Percentiles rank a stretch among this genome's conserved stretches.
Conservation (phyloP, 2,113 vertebrate species). For the Poecilia latipinna region DNA sequence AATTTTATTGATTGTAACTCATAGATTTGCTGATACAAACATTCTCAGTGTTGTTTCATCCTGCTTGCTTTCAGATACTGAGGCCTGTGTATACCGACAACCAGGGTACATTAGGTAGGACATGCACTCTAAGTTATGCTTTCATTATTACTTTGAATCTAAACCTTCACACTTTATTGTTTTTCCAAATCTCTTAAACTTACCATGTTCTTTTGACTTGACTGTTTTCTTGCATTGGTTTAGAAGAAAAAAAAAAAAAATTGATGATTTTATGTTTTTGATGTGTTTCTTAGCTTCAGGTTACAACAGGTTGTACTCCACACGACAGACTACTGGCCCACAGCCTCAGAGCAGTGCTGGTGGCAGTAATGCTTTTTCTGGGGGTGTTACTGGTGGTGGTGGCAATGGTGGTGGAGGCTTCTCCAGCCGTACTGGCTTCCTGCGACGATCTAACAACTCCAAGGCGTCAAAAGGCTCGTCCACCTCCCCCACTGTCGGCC, state of each 20-base stretch:
- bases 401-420: conserved; percentile 42
- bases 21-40: conserved; percentile 1
- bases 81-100: conserved; percentile 89
- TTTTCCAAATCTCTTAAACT: background rate
- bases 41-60: conserved; percentile 19
- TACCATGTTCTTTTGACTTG: background rate
- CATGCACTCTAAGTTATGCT: background rate
- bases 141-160: background rate
- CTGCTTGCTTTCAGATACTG: conserved; percentile 82
- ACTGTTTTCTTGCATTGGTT: background rate
- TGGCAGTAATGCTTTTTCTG: conserved; percentile 37
- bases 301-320: conserved; percentile 66
- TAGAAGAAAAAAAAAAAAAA: background rate
- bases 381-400: conserved; percentile 22
- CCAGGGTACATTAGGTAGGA: conserved; percentile 83
- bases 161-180: background rate
- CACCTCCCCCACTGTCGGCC: conserved; percentile 62
- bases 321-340: conserved; percentile 54
- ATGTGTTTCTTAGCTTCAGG: conserved; percentile 45
- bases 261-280: background rate
- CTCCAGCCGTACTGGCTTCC: conserved; percentile 82
- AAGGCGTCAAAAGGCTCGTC: conserved; percentile 69
- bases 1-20: background rate
- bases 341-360: conserved; percentile 45
- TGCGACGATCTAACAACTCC: conserved; percentile 79